A percentile compares a stretch with the other conserved stretches of the same genome.
Evolutionary conservation across 2,113 vertebrate genomes (phyloP).

Genomic region (Zosterops borbonicus): DNA sequence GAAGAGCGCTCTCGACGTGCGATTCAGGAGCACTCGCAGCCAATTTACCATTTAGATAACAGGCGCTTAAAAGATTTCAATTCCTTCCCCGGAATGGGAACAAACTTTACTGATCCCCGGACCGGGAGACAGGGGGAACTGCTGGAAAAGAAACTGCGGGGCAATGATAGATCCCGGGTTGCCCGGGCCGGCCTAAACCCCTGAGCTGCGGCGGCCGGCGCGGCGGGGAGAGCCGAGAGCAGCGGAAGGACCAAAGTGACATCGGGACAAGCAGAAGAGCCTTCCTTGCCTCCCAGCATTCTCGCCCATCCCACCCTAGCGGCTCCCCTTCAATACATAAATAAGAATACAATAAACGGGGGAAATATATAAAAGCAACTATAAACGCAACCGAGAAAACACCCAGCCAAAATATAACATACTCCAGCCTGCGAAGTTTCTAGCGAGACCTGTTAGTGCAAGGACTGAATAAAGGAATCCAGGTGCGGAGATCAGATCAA

Average conservation of each 20-base stretch:
- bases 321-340: neutral
- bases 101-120: neutral
- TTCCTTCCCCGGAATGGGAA: neutral
- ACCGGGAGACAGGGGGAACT: neutral
- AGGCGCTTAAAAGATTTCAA: conserved; percentile 9
- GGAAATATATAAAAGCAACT: neutral
- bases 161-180: neutral
- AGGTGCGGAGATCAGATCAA: conserved; percentile 60
- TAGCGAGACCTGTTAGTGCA: conserved; percentile 47
- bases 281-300: neutral
- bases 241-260: neutral
- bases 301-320: neutral
- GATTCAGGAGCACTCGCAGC: conserved; percentile 28
- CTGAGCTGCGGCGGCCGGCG: neutral
- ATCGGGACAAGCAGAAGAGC: neutral
- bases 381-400: neutral
- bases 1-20: neutral
- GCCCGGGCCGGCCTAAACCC: neutral
- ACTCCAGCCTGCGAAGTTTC: conserved; percentile 12
- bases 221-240: rapidly evolving
- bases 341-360: neutral
- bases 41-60: conserved; percentile 38
- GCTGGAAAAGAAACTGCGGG: neutral
- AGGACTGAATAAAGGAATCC: conserved; percentile 57
- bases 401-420: neutral